Conservation (phyloP, 1,140 invertebrate species). For the Leptinotarsa defecta region DNA sequence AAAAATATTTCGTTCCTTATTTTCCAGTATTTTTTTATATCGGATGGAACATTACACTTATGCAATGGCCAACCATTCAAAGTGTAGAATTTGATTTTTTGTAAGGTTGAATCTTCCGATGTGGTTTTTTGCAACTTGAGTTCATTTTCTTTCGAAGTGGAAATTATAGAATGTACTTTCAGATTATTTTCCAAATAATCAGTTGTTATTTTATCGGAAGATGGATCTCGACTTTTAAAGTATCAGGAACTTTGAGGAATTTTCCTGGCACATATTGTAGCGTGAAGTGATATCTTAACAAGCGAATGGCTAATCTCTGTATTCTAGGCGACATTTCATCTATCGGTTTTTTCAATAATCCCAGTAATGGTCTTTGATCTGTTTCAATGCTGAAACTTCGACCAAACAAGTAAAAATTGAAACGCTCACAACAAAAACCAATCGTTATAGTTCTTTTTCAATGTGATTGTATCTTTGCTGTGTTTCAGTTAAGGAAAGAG, state of each 20-base stretch:
- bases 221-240: background rate
- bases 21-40: too few species aligned
- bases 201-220: background rate
- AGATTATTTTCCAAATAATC: background rate
- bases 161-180: too few species aligned
- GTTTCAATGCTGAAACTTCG: background rate
- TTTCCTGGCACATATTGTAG: background rate
- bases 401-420: background rate
- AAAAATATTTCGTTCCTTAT: background rate
- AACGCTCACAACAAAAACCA: background rate
- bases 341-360: background rate
- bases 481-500: background rate
- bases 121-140: too few species aligned
- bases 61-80: too few species aligned
- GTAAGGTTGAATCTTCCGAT: too few species aligned
- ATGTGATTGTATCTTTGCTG: background rate
- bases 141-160: too few species aligned
- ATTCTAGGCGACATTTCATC: background rate
- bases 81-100: too few species aligned
- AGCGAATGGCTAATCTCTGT: background rate
- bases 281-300: too few species aligned
- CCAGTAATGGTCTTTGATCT: background rate
- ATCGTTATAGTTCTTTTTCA: background rate
- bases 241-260: background rate
- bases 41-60: too few species aligned